Evolutionary conservation across 2,888 invertebrate species (phyloP), one percentile per base, ranked within the genome.

Genomic region (Drosophila colorata): DNA sequence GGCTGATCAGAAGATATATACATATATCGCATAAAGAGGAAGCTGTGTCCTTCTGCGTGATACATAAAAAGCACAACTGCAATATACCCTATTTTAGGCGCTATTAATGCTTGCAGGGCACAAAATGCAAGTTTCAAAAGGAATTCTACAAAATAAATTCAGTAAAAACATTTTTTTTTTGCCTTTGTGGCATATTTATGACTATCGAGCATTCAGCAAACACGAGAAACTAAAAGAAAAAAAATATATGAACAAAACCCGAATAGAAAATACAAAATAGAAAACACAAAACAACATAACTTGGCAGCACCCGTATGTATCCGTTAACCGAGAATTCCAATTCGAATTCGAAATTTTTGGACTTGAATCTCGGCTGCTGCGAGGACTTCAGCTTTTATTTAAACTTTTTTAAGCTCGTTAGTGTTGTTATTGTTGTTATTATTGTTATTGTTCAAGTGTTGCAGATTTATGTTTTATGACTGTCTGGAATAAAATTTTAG

Each of bases 391-490:
- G 78, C 66, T 69, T 38, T 16, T 31, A 31, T 31, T 69, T 68
- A 38, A 81, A 81, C 79, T 77, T 77, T 70, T 66, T 46, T 70
- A 44, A 11, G 11, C 68, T 55, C 57, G 57, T 51, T 44, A 46
- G 43, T 40, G 25, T 46, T 67, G 60, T 67, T 67, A 58, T 67
- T 74, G 33, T 23, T 61, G 33, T 58, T 67, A 35, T 43, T 71
- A 23, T 40, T 58, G 43, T 56, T 71, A 49, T 68, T 52, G 68
- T 55, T 74, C 28, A 38, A 63, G 47, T 66, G 63, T 57, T 70
- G 69, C 72, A 84, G 60, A 84, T 86, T 80, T 84, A 74, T 80
- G 70, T 65, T 86, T 86, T 77, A 80, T 83, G 76, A 48, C 68
- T 64, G 69, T 69, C 74, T 72, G 61, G 58, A 28, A 65, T 69